Conservation (phyloP, 2,797 vertebrate genomes). For the Mastacembelus armatus region DNA sequence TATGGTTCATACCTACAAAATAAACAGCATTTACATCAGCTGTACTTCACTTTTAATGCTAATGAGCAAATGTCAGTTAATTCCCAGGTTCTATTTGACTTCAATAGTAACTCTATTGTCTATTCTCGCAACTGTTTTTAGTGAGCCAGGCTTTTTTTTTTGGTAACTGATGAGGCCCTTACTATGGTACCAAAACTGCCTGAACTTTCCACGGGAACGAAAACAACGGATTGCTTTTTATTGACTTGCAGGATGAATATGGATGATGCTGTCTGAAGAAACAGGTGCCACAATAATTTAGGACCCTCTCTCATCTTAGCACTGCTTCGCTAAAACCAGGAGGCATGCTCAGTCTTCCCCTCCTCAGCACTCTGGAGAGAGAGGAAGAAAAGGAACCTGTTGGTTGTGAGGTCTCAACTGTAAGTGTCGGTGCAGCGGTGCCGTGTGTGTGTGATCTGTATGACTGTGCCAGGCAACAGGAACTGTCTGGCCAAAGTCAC, state of each 20-base stretch:
- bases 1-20: too few relatives aligned
- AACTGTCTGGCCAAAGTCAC: constrained; percentile 66
- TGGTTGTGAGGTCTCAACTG: constrained; percentile 41
- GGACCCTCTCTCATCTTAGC: constrained; percentile 62
- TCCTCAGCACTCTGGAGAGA: constrained; percentile 38
- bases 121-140: not conserved
- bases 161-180: too few relatives aligned
- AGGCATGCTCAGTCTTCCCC: constrained; percentile 37
- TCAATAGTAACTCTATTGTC: not conserved
- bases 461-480: constrained; percentile 47
- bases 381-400: constrained; percentile 32
- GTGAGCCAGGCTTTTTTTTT: not conserved
- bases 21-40: too few relatives aligned
- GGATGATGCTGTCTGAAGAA: constrained; percentile 34
- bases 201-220: constrained; percentile 14
- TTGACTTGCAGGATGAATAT: constrained; percentile 32
- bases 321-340: constrained; percentile 31
- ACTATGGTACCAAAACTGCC: constrained; percentile 4
- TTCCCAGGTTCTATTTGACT: not conserved
- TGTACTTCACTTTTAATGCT: too few relatives aligned
- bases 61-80: not conserved
- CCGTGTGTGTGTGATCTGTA: constrained; percentile 46
- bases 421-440: constrained; percentile 49
- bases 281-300: constrained; percentile 57
- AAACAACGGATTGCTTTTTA: constrained; percentile 14